Percentiles rank a stretch among this genome's conserved stretches.
Evolutionary conservation across 2,113 vertebrate species (phyloP).

Genomic region (Brachirus orientalis): DNA sequence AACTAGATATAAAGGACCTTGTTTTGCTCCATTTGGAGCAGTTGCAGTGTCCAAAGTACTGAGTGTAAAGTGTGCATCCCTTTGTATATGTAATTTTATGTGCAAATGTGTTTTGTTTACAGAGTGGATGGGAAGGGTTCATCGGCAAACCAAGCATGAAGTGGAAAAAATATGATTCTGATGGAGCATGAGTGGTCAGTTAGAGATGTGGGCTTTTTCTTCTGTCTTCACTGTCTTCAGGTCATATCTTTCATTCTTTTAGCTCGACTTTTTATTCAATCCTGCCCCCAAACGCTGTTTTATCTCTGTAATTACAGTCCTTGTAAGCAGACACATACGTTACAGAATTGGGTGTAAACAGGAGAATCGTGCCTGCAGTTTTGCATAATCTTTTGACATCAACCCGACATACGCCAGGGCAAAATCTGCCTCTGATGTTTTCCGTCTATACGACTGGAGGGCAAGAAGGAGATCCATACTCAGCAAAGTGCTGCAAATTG

Average conservation of each 20-base stretch:
- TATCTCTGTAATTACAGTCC: conserved; percentile 65
- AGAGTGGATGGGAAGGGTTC: conserved; percentile 65
- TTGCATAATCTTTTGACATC: conserved; percentile 55
- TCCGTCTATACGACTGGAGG: conserved; percentile 46
- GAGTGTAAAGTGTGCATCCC: conserved; percentile 78
- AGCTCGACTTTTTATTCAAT: conserved; percentile 48
- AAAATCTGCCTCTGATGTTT: conserved; percentile 39
- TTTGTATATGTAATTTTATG: conserved; percentile 79
- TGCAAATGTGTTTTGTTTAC: conserved; percentile 85
- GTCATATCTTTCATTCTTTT: conserved; percentile 77
- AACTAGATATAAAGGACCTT: conserved; percentile 76
- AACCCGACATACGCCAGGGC: conserved; percentile 1
- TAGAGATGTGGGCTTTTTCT: conserved; percentile 76
- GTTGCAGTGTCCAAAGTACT: conserved; percentile 74
- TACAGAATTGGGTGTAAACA: conserved; percentile 57
- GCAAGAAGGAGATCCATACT: conserved; percentile 69
- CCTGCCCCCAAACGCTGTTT: conserved; percentile 56
- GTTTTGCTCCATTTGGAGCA: conserved; percentile 73
- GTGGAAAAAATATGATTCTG: conserved; percentile 85
- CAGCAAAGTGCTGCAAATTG: conserved; percentile 67
- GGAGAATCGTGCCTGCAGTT: conserved; percentile 38
- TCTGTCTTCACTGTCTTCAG: conserved; percentile 78
- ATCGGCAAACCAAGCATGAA: conserved; percentile 83
- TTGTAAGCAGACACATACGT: conserved; percentile 51
- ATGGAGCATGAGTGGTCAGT: conserved; percentile 83